Conservation (phyloP, 1,140 invertebrate genomes). For the Nasonia vitripennis region DNA sequence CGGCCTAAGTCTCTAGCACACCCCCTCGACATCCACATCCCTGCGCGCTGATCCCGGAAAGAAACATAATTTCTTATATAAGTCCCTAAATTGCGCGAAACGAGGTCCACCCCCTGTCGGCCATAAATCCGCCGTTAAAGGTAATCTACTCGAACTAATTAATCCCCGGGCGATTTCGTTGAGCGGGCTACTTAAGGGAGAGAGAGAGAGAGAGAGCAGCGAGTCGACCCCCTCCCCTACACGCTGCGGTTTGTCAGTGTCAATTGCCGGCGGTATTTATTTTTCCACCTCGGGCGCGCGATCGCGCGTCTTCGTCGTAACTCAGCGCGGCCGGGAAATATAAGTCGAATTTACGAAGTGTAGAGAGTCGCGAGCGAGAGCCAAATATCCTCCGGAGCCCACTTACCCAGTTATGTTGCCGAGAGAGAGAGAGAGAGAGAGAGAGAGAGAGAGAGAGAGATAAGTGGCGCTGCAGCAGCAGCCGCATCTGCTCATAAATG, state of each 20-base stretch:
- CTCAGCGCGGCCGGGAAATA: constrained; percentile 41
- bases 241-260: background rate
- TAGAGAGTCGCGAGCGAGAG: constrained; percentile 57
- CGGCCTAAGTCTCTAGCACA: background rate
- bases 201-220: background rate
- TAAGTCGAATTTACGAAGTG: constrained; percentile 66
- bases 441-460: background rate
- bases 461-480: background rate
- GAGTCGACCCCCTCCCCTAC: background rate
- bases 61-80: constrained; percentile 31
- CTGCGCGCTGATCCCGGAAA: background rate
- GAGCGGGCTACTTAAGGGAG: constrained; percentile 1
- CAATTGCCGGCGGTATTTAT: constrained; percentile 31
- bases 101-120: background rate
- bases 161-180: constrained; percentile 24
- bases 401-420: constrained; percentile 53
- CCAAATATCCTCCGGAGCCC: constrained; percentile 63
- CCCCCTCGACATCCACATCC: background rate
- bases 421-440: background rate
- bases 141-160: constrained; percentile 25
- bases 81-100: constrained; percentile 24
- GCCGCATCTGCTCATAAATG: constrained; percentile 16
- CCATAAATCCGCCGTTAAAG: constrained; percentile 15
- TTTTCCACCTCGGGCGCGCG: constrained; percentile 19
- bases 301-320: background rate